Conservation (phyloP, 2,113 vertebrate species). For the Eira barbara region DNA sequence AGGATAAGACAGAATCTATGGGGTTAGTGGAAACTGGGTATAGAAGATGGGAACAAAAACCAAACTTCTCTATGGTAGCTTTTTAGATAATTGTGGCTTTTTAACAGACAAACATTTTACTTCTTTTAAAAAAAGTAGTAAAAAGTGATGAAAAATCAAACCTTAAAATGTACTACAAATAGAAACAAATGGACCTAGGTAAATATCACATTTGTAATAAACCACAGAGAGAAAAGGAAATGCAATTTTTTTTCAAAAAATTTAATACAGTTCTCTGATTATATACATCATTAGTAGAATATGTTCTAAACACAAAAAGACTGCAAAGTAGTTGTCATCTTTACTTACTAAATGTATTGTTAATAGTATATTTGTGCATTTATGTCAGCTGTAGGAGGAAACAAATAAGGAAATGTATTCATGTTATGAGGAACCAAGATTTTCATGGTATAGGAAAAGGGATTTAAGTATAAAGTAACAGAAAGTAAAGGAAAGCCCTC, state of each 20-base stretch:
- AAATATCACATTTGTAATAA: constrained; percentile 8
- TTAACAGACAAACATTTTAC: constrained; percentile 16
- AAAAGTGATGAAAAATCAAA: not conserved
- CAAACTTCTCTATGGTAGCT: not conserved
- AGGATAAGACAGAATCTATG: not conserved
- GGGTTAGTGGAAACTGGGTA: not conserved
- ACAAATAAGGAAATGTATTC: not conserved
- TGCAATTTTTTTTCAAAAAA: constrained; percentile 9
- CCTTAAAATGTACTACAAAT: not conserved
- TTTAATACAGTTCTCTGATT: not conserved
- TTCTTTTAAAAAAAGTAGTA: not conserved
- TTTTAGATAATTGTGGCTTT: not conserved
- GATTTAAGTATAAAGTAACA: not conserved
- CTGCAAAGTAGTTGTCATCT: not conserved
- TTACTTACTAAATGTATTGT: not conserved
- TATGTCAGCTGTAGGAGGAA: not conserved
- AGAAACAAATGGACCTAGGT: not conserved
- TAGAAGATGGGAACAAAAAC: not conserved
- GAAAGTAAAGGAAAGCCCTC: not conserved
- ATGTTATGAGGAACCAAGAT: not conserved
- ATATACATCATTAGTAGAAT: not conserved
- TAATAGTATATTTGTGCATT: not conserved
- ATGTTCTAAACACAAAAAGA: not conserved
- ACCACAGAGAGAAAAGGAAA: not conserved
- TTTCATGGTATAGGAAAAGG: not conserved